phyloP scores from a whole-genome alignment of 2,113 vertebrate species.

The Laterallus jamaicensis region DNA sequence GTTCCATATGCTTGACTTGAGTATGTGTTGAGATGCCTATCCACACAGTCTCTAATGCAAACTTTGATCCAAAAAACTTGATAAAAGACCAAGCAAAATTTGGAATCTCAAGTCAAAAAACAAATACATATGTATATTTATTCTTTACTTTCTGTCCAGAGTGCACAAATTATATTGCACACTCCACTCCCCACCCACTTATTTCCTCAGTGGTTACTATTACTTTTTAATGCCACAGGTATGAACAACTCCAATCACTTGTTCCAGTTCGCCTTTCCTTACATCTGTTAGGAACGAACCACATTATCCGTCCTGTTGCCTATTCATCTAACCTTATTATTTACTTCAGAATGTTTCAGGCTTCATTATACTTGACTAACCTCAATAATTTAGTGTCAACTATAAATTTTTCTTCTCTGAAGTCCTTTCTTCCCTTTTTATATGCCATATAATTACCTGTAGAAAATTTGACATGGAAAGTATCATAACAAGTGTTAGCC shows the following conservation, averaged over 20 bases:
- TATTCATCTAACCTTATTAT: constrained; percentile 10
- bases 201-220: background rate
- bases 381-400: constrained; percentile 11
- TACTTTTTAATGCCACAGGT: background rate
- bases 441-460: background rate
- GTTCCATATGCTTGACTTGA: background rate
- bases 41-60: background rate
- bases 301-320: background rate
- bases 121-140: background rate
- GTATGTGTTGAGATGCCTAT: background rate
- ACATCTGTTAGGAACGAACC: background rate
- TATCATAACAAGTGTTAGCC: background rate
- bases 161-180: background rate
- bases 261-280: background rate
- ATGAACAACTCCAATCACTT: background rate
- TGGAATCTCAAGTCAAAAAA: background rate
- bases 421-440: background rate
- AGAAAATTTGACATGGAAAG: background rate
- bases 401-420: background rate
- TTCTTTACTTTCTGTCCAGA: background rate
- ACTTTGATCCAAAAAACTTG: background rate
- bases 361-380: constrained; percentile 7
- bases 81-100: background rate
- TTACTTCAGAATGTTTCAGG: constrained; percentile 14
- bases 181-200: background rate